phyloP scores from a whole-genome alignment of 2,888 invertebrate species.

The Leptura quadrifasciata region DNA sequence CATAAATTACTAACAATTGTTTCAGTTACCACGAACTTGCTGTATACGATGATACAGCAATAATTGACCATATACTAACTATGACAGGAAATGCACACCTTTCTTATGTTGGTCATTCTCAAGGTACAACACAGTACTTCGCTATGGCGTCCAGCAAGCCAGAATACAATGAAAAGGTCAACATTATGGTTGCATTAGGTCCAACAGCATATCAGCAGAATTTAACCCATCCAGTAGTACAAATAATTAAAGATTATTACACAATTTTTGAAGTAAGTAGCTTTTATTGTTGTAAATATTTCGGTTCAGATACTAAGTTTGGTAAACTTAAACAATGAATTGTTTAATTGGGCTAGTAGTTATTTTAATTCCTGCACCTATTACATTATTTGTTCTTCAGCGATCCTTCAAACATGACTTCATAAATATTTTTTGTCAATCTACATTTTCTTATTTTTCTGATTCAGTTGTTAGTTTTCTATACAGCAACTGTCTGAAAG shows the following conservation, averaged over 20 bases:
- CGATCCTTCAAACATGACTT: too few relatives aligned
- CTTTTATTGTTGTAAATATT: neutral
- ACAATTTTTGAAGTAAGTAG: conserved; percentile 23
- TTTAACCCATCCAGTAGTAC: conserved; percentile 22
- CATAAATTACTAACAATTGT: neutral
- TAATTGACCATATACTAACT: conserved; percentile 81
- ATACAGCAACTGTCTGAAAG: too few relatives aligned
- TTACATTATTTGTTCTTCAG: too few relatives aligned
- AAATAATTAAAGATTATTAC: neutral
- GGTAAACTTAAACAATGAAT: neutral
- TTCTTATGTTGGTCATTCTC: conserved; percentile 82
- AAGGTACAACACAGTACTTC: conserved; percentile 80
- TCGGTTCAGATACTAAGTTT: neutral
- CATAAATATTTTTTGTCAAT: too few relatives aligned
- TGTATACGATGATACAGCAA: conserved; percentile 83
- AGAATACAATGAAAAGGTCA: conserved; percentile 30
- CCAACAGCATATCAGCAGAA: conserved; percentile 16
- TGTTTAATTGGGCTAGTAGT: too few relatives aligned
- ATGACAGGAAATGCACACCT: conserved; percentile 76
- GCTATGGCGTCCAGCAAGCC: conserved; percentile 76
- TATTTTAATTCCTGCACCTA: too few relatives aligned
- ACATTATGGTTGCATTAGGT: conserved; percentile 12
- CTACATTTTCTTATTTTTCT: too few relatives aligned
- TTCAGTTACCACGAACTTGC: conserved; percentile 79
- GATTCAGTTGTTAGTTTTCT: too few relatives aligned